Conservation (phyloP, 2,113 vertebrate species). For the Chauna torquata region DNA sequence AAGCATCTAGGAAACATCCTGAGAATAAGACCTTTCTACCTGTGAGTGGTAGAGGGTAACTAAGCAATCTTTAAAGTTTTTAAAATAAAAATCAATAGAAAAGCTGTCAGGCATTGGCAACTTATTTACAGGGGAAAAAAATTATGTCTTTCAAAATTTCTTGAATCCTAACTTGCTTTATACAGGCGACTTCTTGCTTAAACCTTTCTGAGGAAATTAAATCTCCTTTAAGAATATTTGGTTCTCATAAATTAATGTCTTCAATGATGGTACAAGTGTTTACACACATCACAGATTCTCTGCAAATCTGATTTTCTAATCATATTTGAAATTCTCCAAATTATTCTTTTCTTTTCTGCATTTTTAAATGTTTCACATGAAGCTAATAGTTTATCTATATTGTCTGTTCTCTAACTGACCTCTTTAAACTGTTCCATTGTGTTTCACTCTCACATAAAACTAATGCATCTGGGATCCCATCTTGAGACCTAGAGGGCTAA, state of each 20-base stretch:
- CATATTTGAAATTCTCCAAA: neutral
- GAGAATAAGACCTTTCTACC: neutral
- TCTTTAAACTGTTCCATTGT: neutral
- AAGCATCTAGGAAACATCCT: neutral
- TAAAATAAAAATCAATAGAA: slow-evolving; percentile 2
- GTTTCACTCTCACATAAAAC: neutral
- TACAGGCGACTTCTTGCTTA: neutral
- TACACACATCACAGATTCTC: neutral
- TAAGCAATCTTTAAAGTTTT: neutral
- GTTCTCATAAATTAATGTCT: neutral
- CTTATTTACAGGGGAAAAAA: neutral
- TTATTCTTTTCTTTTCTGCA: neutral
- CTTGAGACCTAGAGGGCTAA: neutral
- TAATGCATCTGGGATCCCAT: neutral
- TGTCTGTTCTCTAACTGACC: neutral
- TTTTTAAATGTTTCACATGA: neutral
- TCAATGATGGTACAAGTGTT: neutral
- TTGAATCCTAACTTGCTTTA: neutral
- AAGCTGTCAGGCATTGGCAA: neutral
- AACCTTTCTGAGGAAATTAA: neutral
- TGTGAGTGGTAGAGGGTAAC: neutral
- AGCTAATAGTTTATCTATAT: neutral
- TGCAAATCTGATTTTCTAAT: neutral
- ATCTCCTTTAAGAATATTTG: neutral
- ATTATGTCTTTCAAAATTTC: neutral